Conservation (phyloP, 2,888 invertebrate species). For the Carabus problematicus region DNA sequence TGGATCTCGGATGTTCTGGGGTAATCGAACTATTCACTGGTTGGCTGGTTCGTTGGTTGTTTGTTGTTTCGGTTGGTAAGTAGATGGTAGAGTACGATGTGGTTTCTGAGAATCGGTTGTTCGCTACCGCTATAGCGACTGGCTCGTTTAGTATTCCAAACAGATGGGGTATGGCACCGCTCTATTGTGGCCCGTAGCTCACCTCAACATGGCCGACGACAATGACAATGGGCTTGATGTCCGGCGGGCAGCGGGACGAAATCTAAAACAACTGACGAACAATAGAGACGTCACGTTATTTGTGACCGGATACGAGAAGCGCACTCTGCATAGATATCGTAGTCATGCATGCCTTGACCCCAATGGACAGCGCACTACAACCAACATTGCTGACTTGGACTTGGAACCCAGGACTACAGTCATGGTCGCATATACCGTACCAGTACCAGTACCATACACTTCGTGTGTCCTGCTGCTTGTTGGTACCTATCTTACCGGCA, state of each 20-base stretch:
- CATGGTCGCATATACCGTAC: too few species aligned
- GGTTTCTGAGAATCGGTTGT: slow-evolving; percentile 21
- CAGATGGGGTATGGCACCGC: background rate
- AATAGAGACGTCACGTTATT: slow-evolving; percentile 45
- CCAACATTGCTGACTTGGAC: too few species aligned
- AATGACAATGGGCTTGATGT: background rate
- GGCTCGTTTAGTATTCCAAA: slow-evolving; percentile 26
- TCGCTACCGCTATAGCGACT: slow-evolving; percentile 1
- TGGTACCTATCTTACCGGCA: too few species aligned
- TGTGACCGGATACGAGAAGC: slow-evolving; percentile 43
- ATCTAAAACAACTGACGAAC: slow-evolving; percentile 29
- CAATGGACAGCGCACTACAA: background rate
- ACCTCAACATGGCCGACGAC: slow-evolving; percentile 5
- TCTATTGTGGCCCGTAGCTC: background rate
- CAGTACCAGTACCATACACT: too few species aligned
- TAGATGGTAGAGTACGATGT: background rate
- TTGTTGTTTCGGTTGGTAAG: background rate
- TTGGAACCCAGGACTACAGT: too few species aligned
- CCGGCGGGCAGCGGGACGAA: slow-evolving; percentile 4
- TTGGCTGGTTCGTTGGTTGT: too few species aligned
- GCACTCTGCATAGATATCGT: slow-evolving; percentile 44
- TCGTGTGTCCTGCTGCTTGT: too few species aligned
- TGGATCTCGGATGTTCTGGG: too few species aligned
- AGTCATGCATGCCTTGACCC: slow-evolving; percentile 35
- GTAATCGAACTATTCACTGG: too few species aligned